phyloP scores from a whole-genome alignment of 2,888 invertebrate species.

The Phanerotoma sp. region DNA sequence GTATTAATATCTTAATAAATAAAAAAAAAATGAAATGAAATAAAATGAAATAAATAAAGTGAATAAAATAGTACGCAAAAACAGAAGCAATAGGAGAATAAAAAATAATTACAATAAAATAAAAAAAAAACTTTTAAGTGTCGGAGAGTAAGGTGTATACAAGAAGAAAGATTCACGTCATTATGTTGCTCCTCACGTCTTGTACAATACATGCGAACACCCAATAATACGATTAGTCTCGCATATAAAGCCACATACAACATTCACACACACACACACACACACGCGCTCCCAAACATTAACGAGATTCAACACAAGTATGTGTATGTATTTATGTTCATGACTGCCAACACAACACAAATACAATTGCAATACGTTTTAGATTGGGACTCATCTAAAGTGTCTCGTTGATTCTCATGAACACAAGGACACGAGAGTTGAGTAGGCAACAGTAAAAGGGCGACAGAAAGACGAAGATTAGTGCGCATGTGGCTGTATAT shows the following conservation, averaged over 20 bases:
- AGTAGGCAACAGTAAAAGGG: neutral
- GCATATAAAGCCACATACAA: neutral
- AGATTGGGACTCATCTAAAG: neutral
- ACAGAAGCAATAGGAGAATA: too few species aligned
- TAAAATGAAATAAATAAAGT: too few species aligned
- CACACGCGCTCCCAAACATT: too few species aligned
- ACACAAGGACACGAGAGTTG: neutral
- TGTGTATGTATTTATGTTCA: neutral
- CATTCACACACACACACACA: constrained; percentile 7
- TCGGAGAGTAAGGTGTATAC: too few species aligned
- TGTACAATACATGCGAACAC: constrained; percentile 13
- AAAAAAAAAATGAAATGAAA: too few species aligned
- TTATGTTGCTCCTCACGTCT: constrained; percentile 15
- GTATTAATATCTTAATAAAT: too few species aligned
- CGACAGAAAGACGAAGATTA: neutral
- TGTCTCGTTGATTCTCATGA: neutral
- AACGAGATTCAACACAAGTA: too few species aligned
- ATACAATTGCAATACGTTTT: constrained; percentile 4
- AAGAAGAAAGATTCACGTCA: too few species aligned
- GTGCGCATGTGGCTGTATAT: constrained; percentile 4
- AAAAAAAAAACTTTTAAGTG: constrained; percentile 1
- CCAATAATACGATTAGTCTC: constrained; percentile 18
- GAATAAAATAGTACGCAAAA: too few species aligned
- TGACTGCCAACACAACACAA: neutral
- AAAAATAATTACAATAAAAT: too few species aligned